Percentiles rank a stretch among this genome's conserved stretches.
Evolutionary conservation across 1,140 invertebrate genomes (phyloP).

Genomic region (Saccostrea echinata): DNA sequence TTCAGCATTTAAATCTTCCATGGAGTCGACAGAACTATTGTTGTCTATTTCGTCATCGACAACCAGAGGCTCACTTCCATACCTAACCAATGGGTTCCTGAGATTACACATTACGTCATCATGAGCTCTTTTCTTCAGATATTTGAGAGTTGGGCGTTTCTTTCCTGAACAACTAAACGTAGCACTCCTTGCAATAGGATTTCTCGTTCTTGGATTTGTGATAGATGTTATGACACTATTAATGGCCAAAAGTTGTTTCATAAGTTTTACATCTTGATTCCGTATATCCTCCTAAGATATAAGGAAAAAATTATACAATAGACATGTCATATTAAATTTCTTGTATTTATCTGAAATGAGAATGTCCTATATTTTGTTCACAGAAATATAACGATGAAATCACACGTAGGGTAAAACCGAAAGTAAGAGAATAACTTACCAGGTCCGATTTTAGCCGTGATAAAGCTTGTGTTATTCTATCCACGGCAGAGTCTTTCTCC

Average conservation of each 20-base stretch:
- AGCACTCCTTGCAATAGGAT: not conserved
- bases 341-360: too few relatives aligned
- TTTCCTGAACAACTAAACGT: conserved; percentile 17
- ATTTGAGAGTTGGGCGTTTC: conserved; percentile 19
- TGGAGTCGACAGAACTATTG: conserved; percentile 13
- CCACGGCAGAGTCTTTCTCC: not conserved
- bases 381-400: not conserved
- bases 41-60: conserved; percentile 3
- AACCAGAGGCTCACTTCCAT: conserved; percentile 44
- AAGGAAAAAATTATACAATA: not conserved
- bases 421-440: conserved; percentile 25
- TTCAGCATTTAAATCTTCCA: not conserved
- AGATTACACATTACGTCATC: conserved; percentile 28
- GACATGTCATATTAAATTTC: not conserved
- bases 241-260: conserved; percentile 60
- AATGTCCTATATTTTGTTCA: not conserved
- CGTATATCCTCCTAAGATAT: conserved; percentile 48
- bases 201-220: conserved; percentile 29
- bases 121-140: not conserved
- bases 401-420: not conserved
- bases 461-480: conserved; percentile 16
- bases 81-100: conserved; percentile 37
- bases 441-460: conserved; percentile 31
- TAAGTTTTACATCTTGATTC: conserved; percentile 54
- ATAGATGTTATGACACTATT: conserved; percentile 52